Base-by-base conservation (phyloP, 2,888 invertebrate species). In the Dendrolimus pini region DNA sequence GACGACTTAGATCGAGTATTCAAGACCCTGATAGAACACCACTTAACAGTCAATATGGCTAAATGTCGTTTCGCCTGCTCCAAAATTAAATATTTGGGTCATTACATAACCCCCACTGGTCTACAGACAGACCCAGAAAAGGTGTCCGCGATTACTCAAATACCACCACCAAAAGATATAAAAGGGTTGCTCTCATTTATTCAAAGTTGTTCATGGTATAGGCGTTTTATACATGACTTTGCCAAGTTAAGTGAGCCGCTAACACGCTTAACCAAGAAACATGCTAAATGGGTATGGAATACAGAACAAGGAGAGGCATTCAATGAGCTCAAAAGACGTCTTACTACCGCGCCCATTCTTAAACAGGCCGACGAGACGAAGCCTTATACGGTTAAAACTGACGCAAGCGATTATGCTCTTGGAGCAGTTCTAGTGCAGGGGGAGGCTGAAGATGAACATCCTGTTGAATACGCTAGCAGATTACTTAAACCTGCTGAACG, bases 101-200 rank as follows among this genome's bases (percentile, higher is more conserved):
- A 69, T 53, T 55, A 56, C 13, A 65, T 69, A 8, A 63, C 66
- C 7, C 58, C 65, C 7, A 47, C 61, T 3, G 68, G 68, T 1
- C 54, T 72, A 7, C 10, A 66, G 52, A 18, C 57, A 1, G 65
- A 67, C 54, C 67, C 65, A 1, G 62, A 63, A 2, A 66, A 76
- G 58, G 64, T 65, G 0, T 13, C 58, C 6, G 68, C 69, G 1
- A 72, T 76, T 12, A 2, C 42, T 0, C 54, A 72, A 13, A 57
- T 70, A 55, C 54, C 65, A 41, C 54, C 59, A 9, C 72, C 72
- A 0, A 30, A 30, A 41, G 71, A 69, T 41, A n/a, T 70, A 7
- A 71, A 71, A 54, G 66, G 71, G 12, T 55, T 72, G 41, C 18
- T 60, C 1, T 65, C 67, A 1, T 76, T 77, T 55, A 13, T 77